Evolutionary conservation across 2,797 vertebrate species (phyloP), one percentile per base, ranked within the genome.

Genomic region (Sandelia bainsii): DNA sequence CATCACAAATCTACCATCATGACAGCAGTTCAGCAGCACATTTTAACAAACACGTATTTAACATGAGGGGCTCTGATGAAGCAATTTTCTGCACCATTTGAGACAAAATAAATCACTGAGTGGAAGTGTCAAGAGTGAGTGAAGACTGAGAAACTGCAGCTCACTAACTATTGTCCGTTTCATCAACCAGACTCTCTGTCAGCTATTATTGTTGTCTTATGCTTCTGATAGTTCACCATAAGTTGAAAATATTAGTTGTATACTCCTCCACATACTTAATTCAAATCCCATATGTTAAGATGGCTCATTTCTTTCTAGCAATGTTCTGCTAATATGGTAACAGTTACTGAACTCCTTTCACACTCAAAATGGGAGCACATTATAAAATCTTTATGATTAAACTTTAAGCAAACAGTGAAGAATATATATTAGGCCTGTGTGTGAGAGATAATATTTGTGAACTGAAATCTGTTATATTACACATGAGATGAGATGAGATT

Each of bases 11-110:
- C 56, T 72, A 39, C 19, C 62, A 58, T 56, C 61, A 72, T 69
- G 82, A 75, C 60, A 46, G 42, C 57, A 62, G 70, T 80, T 82
- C 40, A 82, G 70, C 58, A 45, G 77, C 70, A 62, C 77, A 71
- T 81, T 81, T 68, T 61, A 58, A 44, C 72, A 86, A 89, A 89
- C 82, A 82, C 68, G 66, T 77, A 68, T 79, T 91, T 81, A 85
- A 85, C 83, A 86, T n/a, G 6, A 19, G 9, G 29, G 44, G 13
- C 72, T 80, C 56, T 84, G 76, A 90, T 87, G 74, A 84, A 85
- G 87, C 83, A 75, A 89, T 91, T 91, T 92, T 90, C 89, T 87
- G 89, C 91, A 89, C 85, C 82, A 83, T 85, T 89, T 92, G 83
- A 84, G 74, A 72, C 58, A 23, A 75, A 87, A 82, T 72, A 82